A percentile compares a stretch with the other conserved stretches of the same genome.
These are phyloP conservation scores for Bemisia tabaci DNA, from an alignment of 1,140 invertebrate genomes.

Conservation along the genomic window DNA sequence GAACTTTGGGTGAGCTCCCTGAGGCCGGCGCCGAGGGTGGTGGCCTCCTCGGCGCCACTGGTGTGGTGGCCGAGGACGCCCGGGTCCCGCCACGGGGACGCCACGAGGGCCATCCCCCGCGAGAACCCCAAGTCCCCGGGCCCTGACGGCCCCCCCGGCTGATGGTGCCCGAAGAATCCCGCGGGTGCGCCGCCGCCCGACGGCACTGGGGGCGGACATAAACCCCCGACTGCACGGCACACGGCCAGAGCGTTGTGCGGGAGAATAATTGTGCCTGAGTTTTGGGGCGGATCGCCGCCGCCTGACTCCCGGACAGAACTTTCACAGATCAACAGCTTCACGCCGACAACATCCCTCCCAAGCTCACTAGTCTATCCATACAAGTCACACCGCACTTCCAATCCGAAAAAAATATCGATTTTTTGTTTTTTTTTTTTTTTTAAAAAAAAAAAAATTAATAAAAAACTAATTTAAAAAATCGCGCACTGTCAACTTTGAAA, in stretches of 20 bases:
- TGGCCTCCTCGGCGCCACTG: constrained; percentile 24
- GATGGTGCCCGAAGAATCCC: constrained; percentile 13
- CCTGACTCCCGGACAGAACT: constrained; percentile 8
- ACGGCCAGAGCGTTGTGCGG: constrained; percentile 23
- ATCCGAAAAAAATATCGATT: not conserved
- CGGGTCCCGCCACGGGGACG: constrained; percentile 51
- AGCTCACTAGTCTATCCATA: not conserved
- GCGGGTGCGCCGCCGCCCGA: constrained; percentile 9
- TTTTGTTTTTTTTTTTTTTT: not conserved
- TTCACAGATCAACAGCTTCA: not conserved
- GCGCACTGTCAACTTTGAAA: not conserved
- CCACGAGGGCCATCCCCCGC: constrained; percentile 50
- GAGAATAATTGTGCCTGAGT: constrained; percentile 22
- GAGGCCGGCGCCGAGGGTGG: constrained; percentile 26
- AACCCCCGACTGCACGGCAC: constrained; percentile 18
- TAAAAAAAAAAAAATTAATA: constrained; percentile 1
- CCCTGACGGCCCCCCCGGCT: constrained; percentile 26
- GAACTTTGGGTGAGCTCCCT: constrained; percentile 38
- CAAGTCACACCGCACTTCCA: not conserved
- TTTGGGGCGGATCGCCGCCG: constrained; percentile 1
- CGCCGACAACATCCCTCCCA: not conserved
- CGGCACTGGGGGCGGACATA: constrained; percentile 16
- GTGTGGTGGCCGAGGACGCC: constrained; percentile 26
- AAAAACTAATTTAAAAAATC: constrained; percentile 1
- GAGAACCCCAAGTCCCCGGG: constrained; percentile 36